These are phyloP conservation scores for Myopa tessellatipennis DNA, from an alignment of 2,888 invertebrate genomes.

Conservation along the genomic window DNA sequence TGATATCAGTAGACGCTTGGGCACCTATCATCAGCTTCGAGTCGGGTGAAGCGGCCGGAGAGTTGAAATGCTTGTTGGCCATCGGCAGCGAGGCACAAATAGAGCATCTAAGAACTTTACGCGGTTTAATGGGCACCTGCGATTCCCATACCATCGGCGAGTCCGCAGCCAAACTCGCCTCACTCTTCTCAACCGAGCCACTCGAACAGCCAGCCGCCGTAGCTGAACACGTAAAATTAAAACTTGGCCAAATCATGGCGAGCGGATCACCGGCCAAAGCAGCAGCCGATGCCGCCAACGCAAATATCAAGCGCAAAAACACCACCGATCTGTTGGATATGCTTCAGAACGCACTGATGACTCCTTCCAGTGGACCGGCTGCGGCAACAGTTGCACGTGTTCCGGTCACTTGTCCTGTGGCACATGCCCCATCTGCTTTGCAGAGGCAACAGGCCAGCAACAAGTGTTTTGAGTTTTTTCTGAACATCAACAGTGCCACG, in stretches of 20 bases:
- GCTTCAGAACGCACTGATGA: slow-evolving; percentile 55
- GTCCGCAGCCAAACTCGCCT: not conserved
- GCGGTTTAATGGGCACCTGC: slow-evolving; percentile 50
- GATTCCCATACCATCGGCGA: not conserved
- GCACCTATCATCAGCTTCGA: slow-evolving; percentile 69
- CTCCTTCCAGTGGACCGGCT: slow-evolving; percentile 22
- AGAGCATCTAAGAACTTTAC: slow-evolving; percentile 69
- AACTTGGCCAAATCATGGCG: slow-evolving; percentile 30
- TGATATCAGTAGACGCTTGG: slow-evolving; percentile 74
- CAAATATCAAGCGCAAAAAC: slow-evolving; percentile 45
- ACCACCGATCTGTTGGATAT: slow-evolving; percentile 60
- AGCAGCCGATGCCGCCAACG: slow-evolving; percentile 5
- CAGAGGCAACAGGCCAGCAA: slow-evolving; percentile 38
- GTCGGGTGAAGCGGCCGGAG: slow-evolving; percentile 69
- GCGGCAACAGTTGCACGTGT: slow-evolving; percentile 18
- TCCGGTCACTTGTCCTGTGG: not conserved
- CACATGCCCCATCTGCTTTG: not conserved
- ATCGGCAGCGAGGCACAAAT: slow-evolving; percentile 74
- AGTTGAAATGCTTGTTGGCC: slow-evolving; percentile 72
- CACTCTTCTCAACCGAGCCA: slow-evolving; percentile 7
- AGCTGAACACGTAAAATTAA: slow-evolving; percentile 25
- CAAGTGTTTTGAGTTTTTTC: slow-evolving; percentile 65
- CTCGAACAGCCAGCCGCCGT: slow-evolving; percentile 17
- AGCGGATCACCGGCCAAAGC: slow-evolving; percentile 10
- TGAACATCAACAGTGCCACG: slow-evolving; percentile 72